Evolutionary conservation across 2,113 vertebrate species (phyloP).

Genomic region (Camarhynchus parvulus): DNA sequence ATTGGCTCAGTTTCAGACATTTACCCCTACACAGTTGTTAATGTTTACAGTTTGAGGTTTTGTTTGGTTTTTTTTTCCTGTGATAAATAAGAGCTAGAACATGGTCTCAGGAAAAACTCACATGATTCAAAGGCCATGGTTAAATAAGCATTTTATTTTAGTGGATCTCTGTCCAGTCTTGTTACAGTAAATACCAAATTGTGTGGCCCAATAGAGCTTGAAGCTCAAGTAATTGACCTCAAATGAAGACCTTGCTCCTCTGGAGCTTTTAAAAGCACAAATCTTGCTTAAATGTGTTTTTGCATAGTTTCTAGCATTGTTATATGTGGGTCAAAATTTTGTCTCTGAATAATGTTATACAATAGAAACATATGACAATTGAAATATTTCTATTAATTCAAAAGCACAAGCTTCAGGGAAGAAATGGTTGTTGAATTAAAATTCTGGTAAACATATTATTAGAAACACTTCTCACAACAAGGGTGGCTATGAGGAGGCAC

Average conservation of each 20-base stretch:
- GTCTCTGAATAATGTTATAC: neutral
- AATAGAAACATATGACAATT: neutral
- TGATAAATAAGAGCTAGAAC: neutral
- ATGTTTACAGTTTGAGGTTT: neutral
- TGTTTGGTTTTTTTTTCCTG: neutral
- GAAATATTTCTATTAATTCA: neutral
- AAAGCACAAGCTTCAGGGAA: neutral
- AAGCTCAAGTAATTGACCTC: neutral
- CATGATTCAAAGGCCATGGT: neutral
- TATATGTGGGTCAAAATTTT: neutral
- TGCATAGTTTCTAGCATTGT: neutral
- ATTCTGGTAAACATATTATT: neutral
- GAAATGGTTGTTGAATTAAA: neutral
- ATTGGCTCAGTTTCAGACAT: neutral
- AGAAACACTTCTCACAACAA: neutral
- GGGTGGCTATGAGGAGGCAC: accelerated
- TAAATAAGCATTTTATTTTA: neutral
- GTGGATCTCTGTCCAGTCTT: neutral
- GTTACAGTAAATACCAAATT: neutral
- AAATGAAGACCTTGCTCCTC: neutral
- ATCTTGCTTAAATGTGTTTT: neutral
- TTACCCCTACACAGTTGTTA: neutral
- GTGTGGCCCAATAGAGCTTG: neutral
- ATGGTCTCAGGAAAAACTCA: neutral
- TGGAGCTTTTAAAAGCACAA: neutral